phyloP scores from a whole-genome alignment of 2,113 vertebrate genomes.

The Gorsachius goisagi region DNA sequence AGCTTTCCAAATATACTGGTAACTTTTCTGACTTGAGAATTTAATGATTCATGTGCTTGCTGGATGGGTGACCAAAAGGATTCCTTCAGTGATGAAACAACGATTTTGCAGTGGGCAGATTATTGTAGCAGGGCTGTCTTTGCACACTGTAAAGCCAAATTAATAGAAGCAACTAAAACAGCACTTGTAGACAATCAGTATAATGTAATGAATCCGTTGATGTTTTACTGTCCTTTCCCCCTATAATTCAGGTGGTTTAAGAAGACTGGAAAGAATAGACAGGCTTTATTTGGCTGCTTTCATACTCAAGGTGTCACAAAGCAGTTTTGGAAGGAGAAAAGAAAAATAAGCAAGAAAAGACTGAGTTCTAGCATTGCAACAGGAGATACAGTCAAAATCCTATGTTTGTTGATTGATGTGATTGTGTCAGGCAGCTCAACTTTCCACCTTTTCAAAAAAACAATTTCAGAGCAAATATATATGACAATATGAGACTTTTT shows the following conservation, averaged over 20 bases:
- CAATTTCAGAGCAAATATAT: background rate
- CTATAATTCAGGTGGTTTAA: background rate
- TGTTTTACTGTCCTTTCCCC: background rate
- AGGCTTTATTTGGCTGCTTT: background rate
- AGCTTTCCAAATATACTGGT: background rate
- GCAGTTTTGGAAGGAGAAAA: background rate
- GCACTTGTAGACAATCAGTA: background rate
- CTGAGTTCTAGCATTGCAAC: background rate
- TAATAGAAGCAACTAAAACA: constrained; percentile 5
- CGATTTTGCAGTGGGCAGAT: background rate
- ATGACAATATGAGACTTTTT: background rate
- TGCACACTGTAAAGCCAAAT: background rate
- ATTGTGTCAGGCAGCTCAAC: background rate
- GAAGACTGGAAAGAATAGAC: background rate
- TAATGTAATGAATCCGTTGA: background rate
- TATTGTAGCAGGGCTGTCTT: background rate
- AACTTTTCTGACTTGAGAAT: background rate
- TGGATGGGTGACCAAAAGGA: background rate
- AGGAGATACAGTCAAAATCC: background rate
- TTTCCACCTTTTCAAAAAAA: background rate
- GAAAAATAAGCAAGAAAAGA: background rate
- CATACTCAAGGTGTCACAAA: background rate
- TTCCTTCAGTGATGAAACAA: background rate
- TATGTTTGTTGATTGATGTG: background rate
- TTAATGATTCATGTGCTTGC: background rate